Conservation (phyloP, 1,140 invertebrate genomes). For the Temnothorax curvispinosus region DNA sequence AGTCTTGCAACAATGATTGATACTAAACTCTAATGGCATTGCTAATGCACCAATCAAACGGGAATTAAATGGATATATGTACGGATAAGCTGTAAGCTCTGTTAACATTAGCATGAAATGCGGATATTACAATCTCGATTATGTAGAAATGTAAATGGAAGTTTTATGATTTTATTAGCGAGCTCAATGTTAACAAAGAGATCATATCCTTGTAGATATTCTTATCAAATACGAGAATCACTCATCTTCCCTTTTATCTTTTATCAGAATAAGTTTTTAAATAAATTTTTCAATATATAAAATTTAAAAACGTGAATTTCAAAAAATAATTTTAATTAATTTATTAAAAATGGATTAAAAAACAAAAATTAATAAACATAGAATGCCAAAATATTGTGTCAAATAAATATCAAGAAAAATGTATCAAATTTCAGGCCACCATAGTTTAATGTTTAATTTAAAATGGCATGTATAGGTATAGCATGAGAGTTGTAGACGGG, state of each 20-base stretch:
- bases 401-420: neutral
- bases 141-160: neutral
- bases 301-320: neutral
- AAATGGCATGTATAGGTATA: neutral
- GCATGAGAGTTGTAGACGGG: neutral
- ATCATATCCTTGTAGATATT: neutral
- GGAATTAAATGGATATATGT: constrained; percentile 40
- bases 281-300: neutral
- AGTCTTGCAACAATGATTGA: constrained; percentile 32
- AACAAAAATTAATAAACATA: neutral
- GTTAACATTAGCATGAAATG: constrained; percentile 18
- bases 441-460: neutral
- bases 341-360: neutral
- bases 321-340: neutral
- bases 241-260: neutral
- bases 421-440: neutral
- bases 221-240: neutral
- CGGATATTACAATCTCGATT: constrained; percentile 6
- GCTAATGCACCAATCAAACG: constrained; percentile 44
- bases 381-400: neutral
- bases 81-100: neutral
- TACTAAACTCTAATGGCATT: constrained; percentile 45
- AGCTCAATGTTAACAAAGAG: neutral
- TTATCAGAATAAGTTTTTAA: neutral
- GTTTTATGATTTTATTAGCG: neutral